phyloP scores from a whole-genome alignment of 2,888 invertebrate genomes.

The Netelia melanura region DNA sequence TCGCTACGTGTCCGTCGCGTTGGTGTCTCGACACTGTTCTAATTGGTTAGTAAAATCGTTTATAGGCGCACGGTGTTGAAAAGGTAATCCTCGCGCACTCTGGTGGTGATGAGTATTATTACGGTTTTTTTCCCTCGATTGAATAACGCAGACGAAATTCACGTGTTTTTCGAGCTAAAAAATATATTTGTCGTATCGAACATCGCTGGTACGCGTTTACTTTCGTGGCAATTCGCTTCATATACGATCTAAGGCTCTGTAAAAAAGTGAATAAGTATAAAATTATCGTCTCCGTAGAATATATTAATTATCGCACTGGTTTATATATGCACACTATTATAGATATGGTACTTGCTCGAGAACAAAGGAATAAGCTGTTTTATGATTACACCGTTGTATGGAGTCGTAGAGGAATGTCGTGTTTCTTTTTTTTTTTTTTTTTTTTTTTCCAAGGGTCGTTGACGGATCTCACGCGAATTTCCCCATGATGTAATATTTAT shows the following conservation, averaged over 20 bases:
- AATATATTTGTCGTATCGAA: not conserved
- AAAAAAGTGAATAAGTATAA: slow-evolving; percentile 38
- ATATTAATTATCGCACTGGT: slow-evolving; percentile 38
- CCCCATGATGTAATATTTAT: slow-evolving; percentile 58
- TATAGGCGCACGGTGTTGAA: not conserved
- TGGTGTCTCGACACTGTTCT: not conserved
- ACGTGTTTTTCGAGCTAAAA: not conserved
- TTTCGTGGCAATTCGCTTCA: slow-evolving; percentile 69
- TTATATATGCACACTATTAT: slow-evolving; percentile 1
- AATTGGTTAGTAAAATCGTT: not conserved
- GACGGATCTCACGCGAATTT: slow-evolving; percentile 54
- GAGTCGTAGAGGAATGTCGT: slow-evolving; percentile 40
- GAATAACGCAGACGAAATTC: not conserved
- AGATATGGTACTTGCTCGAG: not conserved
- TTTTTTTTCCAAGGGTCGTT: not conserved
- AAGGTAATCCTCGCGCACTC: not conserved
- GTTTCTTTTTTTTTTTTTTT: not conserved
- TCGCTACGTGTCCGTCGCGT: not conserved
- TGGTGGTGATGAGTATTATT: slow-evolving; percentile 32
- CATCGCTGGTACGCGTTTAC: not conserved
- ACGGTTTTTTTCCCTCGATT: slow-evolving; percentile 8
- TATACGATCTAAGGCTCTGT: slow-evolving; percentile 14
- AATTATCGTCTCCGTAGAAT: slow-evolving; percentile 51
- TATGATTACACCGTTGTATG: not conserved
- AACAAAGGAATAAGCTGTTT: not conserved